Base-by-base conservation (phyloP, 2,113 vertebrate genomes). In the Proteles cristata region DNA sequence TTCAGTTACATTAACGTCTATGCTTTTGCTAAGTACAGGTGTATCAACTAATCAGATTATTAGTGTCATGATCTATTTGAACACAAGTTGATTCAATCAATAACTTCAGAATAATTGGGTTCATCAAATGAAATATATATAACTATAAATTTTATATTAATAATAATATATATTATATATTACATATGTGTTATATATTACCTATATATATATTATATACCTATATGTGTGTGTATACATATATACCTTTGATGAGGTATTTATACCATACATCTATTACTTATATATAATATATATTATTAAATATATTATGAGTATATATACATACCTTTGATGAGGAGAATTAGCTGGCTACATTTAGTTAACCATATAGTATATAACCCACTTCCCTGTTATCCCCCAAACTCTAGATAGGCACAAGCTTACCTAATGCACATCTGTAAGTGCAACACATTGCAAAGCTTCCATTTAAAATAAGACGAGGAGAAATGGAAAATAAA, bases 401-500 rank as follows among this genome's bases (percentile, higher is more conserved):
- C 88, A 39, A 6, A 71, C 16, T 90, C 21, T n/a, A 92, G 35
- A 53, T 79, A 84, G 83, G 5, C 4, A 80, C 17, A 89, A 19
- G 28, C 11, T 55, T 92, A 50, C 12, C 11, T 55, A 94, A 80
- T 80, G 11, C 33, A 71, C 76, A 94, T 96, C 26, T 66, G 10
- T 76, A 89, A 89, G n/a, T 39, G 14, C 43, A 94, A 90, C 35
- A 15, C 12, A 79, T 50, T 79, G 39, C n/a, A 94, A 93, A 74
- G 7, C 1, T 91, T 35, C 25, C 43, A 71, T 74, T 98, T 96
- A 92, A 96, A 93, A 93, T 81, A 89, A 96, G 93, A 90, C 79
- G 94, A 77, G 19, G 71, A 96, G 31, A 97, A 91, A 96, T 55
- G 26, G 58, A 87, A 87, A 96, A 96, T n/a, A 96, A 97, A 97